Conservation (phyloP, 2,113 vertebrate genomes). For the Notarius quadriscutis region DNA sequence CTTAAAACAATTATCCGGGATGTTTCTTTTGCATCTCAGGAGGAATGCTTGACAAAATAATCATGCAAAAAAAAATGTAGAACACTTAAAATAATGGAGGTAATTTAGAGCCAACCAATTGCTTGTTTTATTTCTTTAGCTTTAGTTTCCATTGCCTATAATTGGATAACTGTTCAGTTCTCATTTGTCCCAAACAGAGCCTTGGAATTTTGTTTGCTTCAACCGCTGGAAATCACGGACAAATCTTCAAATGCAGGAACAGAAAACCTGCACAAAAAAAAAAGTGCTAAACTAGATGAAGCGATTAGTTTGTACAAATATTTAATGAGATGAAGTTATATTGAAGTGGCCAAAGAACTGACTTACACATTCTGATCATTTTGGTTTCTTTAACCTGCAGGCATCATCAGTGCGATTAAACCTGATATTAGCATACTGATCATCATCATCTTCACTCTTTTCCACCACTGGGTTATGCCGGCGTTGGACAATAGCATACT, state of each 20-base stretch:
- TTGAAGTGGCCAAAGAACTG: background rate
- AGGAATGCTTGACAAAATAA: background rate
- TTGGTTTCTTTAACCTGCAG: background rate
- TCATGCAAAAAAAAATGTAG: background rate
- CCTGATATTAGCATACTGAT: background rate
- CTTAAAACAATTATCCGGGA: too few species aligned
- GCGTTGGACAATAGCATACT: conserved; percentile 14
- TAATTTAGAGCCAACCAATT: background rate
- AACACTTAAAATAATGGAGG: background rate
- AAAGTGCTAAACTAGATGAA: background rate
- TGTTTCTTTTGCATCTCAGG: too few species aligned
- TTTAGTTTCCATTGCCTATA: background rate
- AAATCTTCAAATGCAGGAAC: background rate
- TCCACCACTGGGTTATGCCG: background rate
- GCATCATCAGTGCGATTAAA: background rate
- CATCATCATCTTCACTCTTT: background rate
- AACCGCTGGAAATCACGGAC: background rate
- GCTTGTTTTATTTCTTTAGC: background rate
- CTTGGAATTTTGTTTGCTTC: background rate
- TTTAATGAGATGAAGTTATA: background rate
- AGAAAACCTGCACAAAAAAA: background rate
- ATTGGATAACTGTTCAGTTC: background rate
- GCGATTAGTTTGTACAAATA: background rate
- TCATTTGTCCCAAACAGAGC: background rate
- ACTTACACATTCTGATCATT: background rate